A percentile compares a stretch with the other conserved stretches of the same genome.
Conservation (phyloP, 1,140 invertebrate species). For the Zaprionus lachaisei region DNA sequence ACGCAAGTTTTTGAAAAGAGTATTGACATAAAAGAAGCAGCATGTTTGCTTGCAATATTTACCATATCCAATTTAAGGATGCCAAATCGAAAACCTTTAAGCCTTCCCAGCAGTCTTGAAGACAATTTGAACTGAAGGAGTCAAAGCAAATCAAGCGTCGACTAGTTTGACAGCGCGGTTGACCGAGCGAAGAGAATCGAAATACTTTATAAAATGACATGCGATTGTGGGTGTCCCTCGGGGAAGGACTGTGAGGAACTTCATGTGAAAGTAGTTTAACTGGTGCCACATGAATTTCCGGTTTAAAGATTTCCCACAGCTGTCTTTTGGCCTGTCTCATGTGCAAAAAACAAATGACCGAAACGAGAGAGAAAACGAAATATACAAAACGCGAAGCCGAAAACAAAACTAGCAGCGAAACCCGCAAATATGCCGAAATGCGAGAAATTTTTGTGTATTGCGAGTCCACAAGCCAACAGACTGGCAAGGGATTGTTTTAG, state of each 20-base stretch:
- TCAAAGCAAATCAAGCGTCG: not conserved
- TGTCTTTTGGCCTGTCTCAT: conserved; percentile 11
- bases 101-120: not conserved
- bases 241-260: not conserved
- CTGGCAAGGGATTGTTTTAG: conserved; percentile 53
- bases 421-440: conserved; percentile 60
- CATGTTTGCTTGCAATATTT: not conserved
- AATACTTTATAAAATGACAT: not conserved
- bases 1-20: not conserved
- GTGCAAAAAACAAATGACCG: conserved; percentile 11
- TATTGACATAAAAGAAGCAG: not conserved
- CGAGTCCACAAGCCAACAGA: conserved; percentile 36
- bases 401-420: conserved; percentile 41
- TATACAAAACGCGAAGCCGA: conserved; percentile 17
- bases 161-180: not conserved
- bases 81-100: not conserved
- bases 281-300: conserved; percentile 8
- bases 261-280: not conserved
- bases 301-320: conserved; percentile 16
- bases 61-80: not conserved
- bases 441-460: conserved; percentile 23
- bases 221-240: not conserved
- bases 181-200: conserved; percentile 1
- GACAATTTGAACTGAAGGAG: not conserved
- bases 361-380: conserved; percentile 11